These are phyloP conservation scores for Icerya purchasi DNA, from an alignment of 2,888 invertebrate species.

Conservation along the genomic window DNA sequence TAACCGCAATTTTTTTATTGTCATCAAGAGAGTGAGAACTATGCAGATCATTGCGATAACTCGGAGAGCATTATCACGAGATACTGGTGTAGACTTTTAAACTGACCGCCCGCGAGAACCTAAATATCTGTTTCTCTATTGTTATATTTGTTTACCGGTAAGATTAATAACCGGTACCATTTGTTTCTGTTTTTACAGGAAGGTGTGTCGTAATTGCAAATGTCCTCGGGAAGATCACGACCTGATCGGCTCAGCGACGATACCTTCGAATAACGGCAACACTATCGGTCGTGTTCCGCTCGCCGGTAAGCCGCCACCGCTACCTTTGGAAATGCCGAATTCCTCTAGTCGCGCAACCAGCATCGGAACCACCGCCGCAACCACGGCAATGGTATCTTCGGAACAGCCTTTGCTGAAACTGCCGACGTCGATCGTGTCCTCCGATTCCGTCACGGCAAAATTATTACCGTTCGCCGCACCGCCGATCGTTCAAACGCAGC, in stretches of 20 bases:
- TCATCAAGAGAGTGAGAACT: too few species aligned
- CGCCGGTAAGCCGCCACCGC: background rate
- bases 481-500: background rate
- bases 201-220: constrained; percentile 65
- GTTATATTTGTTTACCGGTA: too few species aligned
- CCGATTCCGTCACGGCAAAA: background rate
- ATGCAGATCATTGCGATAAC: too few species aligned
- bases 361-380: background rate
- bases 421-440: constrained; percentile 20
- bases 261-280: background rate
- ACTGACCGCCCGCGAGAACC: too few species aligned
- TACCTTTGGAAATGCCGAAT: background rate
- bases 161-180: too few species aligned
- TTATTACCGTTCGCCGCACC: background rate
- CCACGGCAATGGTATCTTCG: background rate
- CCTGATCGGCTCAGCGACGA: background rate
- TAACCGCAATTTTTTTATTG: too few species aligned
- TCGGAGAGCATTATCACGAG: too few species aligned
- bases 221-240: constrained; percentile 34
- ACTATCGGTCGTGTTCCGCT: constrained; percentile 20
- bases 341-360: too few species aligned
- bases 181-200: constrained; percentile 46
- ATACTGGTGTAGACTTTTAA: too few species aligned
- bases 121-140: too few species aligned
- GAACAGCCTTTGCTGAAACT: background rate